Percentiles rank a stretch among this genome's conserved stretches.
Evolutionary conservation across 2,113 vertebrate genomes (phyloP).

Genomic region (Promerops cafer): DNA sequence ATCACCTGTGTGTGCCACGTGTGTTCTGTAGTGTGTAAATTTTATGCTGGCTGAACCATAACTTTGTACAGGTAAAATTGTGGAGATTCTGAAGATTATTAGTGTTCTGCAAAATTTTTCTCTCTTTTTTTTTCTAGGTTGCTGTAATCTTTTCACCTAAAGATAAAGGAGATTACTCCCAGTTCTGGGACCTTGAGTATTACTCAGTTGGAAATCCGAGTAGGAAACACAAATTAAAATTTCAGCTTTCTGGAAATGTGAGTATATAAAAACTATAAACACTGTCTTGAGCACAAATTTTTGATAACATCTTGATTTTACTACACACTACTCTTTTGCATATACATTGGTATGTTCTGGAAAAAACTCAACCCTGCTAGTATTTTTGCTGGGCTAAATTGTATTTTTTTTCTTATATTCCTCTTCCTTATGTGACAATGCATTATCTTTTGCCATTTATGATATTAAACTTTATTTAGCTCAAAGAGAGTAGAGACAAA

Average conservation of each 20-base stretch:
- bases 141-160: constrained; percentile 85
- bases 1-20: neutral
- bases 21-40: neutral
- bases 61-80: neutral
- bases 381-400: neutral
- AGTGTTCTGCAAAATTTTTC: neutral
- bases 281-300: neutral
- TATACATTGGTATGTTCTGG: neutral
- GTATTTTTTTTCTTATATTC: neutral
- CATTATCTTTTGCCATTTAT: neutral
- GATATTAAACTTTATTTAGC: neutral
- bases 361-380: neutral
- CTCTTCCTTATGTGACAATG: neutral
- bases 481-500: neutral
- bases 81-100: neutral
- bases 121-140: constrained; percentile 69
- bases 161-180: constrained; percentile 85
- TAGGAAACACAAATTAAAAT: constrained; percentile 80
- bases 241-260: constrained; percentile 89
- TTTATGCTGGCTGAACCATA: neutral
- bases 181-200: constrained; percentile 95
- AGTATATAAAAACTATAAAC: constrained; percentile 43
- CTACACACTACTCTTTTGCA: neutral
- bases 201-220: constrained; percentile 80
- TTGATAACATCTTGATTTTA: neutral